Conservation (phyloP, 2,888 invertebrate genomes). For the Parelbella ahira region DNA sequence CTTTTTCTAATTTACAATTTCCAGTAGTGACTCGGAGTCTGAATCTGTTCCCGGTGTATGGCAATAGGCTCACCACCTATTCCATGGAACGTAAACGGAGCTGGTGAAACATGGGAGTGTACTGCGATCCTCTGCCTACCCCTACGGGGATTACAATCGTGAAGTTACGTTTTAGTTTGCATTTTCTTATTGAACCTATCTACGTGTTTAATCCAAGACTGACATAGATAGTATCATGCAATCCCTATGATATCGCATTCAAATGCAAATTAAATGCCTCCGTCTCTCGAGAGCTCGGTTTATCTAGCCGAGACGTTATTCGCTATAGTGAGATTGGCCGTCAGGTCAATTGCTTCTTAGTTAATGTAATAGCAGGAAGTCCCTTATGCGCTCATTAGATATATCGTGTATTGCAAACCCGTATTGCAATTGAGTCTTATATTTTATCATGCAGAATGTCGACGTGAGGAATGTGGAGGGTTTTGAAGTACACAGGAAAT, state of each 20-base stretch:
- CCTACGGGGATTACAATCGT: too few relatives aligned
- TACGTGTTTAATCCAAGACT: background rate
- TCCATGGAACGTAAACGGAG: too few relatives aligned
- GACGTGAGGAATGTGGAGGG: too few relatives aligned
- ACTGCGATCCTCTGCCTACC: too few relatives aligned
- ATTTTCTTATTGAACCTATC: conserved; percentile 6
- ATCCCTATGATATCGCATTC: conserved; percentile 7
- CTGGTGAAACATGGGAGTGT: too few relatives aligned
- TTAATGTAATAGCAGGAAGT: conserved; percentile 26
- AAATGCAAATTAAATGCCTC: conserved; percentile 11
- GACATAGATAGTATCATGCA: conserved; percentile 2
- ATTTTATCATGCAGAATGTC: too few relatives aligned
- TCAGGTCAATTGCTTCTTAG: conserved; percentile 25
- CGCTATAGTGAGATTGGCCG: conserved; percentile 18
- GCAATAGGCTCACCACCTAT: too few relatives aligned
- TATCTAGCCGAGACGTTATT: conserved; percentile 18
- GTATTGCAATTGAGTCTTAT: conserved; percentile 19
- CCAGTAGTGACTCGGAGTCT: too few relatives aligned
- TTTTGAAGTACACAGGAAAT: too few relatives aligned
- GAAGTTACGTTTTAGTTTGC: background rate
- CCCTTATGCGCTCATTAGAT: conserved; percentile 26
- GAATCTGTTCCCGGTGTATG: too few relatives aligned
- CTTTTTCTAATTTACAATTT: too few relatives aligned
- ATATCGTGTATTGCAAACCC: conserved; percentile 19
- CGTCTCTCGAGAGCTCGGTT: conserved; percentile 1